Evolutionary conservation across 2,113 vertebrate species (phyloP), one percentile per base, ranked within the genome.

Genomic region (Pollachius pollachius): DNA sequence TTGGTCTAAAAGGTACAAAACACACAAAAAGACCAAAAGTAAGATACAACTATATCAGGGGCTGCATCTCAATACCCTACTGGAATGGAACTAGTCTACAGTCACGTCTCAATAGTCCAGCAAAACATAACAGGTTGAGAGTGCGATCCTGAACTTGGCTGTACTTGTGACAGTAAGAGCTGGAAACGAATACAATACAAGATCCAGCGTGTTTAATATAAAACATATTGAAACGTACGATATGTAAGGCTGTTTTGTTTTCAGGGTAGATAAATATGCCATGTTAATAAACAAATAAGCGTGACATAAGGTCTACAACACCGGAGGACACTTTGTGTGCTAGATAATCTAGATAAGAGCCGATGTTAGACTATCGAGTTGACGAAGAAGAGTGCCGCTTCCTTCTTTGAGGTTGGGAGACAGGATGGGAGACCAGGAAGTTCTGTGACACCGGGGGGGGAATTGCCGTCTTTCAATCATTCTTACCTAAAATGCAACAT

Each of bases 1-100:
- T 67, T 83, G 70, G 69, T 80, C 64, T 61, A 82, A 41, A 48
- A 78, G 17, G 64, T 85, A 89, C 74, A 88, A 88, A 89, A 86
- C 71, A 74, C 3, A 82, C 54, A 13, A 13, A 48, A 48, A 9
- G 12, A 48, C 41, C 41, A 48, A 48, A 48, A 9, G 2, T 7
- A 48, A 48, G 30, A 34, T 13, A 48, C 9, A 48, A 48, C 41
- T 48, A 48, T 9, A 48, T 48, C 41, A 12, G 41, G 9, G 41
- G 41, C 30, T 34, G 30, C 30, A 34, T 34, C 30, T 34, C 30
- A 48, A 48, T 9, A 23, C 23, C 5, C 41, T 48, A 17, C 54
- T 57, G 54, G 54, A 57, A 57, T 57, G 54, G 15, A 57, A 57
- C 54, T 16, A 57, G 15, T 57, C 54, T 57, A 16, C 54, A 17